phyloP scores from a whole-genome alignment of 2,113 vertebrate genomes.

The Rutilus rutilus region DNA sequence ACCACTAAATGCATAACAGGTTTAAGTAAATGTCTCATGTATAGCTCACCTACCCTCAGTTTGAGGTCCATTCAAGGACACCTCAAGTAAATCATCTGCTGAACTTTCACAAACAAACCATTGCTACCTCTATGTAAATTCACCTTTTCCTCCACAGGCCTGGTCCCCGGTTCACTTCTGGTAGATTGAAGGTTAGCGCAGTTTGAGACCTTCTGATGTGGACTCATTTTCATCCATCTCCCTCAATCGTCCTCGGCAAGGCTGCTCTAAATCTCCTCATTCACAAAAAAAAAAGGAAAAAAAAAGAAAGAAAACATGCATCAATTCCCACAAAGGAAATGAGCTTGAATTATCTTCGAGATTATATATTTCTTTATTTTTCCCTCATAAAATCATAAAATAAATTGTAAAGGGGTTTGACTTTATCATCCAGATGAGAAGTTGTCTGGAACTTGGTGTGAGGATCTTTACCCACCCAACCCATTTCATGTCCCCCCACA shows the following conservation, averaged over 20 bases:
- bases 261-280: slow-evolving; percentile 14
- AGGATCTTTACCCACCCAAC: slow-evolving; percentile 6
- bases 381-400: background rate
- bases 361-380: background rate
- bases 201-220: background rate
- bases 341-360: background rate
- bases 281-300: background rate
- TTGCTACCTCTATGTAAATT: background rate
- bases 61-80: background rate
- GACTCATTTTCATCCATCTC: slow-evolving; percentile 42
- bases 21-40: background rate
- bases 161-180: background rate
- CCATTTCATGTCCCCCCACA: background rate
- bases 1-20: background rate
- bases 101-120: background rate
- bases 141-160: slow-evolving; percentile 16
- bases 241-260: slow-evolving; percentile 1
- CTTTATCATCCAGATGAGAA: slow-evolving; percentile 5
- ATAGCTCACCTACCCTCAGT: background rate
- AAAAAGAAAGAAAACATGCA: background rate
- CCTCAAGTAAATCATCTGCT: background rate
- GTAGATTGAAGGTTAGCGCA: background rate
- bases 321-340: background rate
- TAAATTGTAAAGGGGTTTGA: background rate
- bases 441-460: background rate